These are phyloP conservation scores for Callipepla californica DNA, from an alignment of 2,113 vertebrate species.

Conservation along the genomic window DNA sequence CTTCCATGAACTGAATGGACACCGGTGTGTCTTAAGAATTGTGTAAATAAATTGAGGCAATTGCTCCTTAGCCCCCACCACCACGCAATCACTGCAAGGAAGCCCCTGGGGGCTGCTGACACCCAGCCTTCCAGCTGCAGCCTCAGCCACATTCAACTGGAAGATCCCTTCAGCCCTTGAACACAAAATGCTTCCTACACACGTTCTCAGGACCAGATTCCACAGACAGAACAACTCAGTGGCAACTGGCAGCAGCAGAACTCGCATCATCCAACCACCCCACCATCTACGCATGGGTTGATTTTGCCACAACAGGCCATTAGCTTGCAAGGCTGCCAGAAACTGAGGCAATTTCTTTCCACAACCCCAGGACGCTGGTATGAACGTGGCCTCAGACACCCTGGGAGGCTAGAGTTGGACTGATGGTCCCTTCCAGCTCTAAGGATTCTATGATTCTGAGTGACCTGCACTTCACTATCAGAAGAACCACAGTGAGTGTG, in stretches of 20 bases:
- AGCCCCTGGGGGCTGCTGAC: neutral
- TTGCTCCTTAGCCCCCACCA: neutral
- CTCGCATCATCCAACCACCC: accelerated
- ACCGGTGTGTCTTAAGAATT: neutral
- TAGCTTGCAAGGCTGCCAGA: neutral
- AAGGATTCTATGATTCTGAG: neutral
- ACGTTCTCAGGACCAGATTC: neutral
- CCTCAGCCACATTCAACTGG: neutral
- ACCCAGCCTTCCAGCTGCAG: neutral
- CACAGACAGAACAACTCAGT: neutral
- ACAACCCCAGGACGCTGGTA: accelerated
- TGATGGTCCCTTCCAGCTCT: too few species aligned
- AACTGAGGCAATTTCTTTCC: neutral
- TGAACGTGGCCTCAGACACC: accelerated
- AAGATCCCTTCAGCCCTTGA: neutral
- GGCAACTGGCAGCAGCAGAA: neutral
- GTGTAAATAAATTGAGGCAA: neutral
- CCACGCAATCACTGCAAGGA: neutral
- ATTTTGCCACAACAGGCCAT: neutral
- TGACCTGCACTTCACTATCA: too few species aligned
- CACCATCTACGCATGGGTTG: accelerated
- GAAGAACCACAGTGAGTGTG: accelerated
- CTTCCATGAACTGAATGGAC: neutral
- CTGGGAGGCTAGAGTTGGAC: neutral
- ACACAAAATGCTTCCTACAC: neutral